phyloP scores from a whole-genome alignment of 2,888 invertebrate species.

The Petrophora chlorosata region DNA sequence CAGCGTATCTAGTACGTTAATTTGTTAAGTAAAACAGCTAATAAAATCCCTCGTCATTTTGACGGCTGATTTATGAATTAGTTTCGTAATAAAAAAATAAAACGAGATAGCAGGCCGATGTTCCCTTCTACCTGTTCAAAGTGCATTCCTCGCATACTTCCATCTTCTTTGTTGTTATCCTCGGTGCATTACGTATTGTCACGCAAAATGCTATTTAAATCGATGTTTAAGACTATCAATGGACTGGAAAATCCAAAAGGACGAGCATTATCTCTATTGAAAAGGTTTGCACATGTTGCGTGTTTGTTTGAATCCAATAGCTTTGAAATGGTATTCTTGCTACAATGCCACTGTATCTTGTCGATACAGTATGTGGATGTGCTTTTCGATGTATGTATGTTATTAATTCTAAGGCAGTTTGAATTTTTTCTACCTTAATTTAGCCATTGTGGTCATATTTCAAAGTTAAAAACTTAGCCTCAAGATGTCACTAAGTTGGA shows the following conservation, averaged over 20 bases:
- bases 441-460: conserved; percentile 1
- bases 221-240: conserved; percentile 14
- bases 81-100: conserved; percentile 22
- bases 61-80: conserved; percentile 27
- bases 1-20: conserved; percentile 26
- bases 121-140: conserved; percentile 46
- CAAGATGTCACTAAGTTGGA: too few relatives aligned
- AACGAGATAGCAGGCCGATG: conserved; percentile 36
- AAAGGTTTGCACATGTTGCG: conserved; percentile 25
- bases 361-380: too few relatives aligned
- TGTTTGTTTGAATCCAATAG: conserved; percentile 13
- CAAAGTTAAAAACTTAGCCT: too few relatives aligned
- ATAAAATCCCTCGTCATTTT: conserved; percentile 38
- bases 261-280: conserved; percentile 12
- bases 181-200: conserved; percentile 17
- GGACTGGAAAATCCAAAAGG: conserved; percentile 15
- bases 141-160: conserved; percentile 49
- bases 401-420: neutral
- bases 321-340: conserved; percentile 12
- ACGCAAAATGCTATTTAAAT: conserved; percentile 14
- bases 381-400: too few relatives aligned
- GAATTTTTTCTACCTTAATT: neutral
- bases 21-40: conserved; percentile 34
- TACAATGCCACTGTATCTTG: neutral
- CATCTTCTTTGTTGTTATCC: conserved; percentile 17